These are phyloP conservation scores for Heliconius hermathena DNA, from an alignment of 1,140 invertebrate species.

Conservation along the genomic window DNA sequence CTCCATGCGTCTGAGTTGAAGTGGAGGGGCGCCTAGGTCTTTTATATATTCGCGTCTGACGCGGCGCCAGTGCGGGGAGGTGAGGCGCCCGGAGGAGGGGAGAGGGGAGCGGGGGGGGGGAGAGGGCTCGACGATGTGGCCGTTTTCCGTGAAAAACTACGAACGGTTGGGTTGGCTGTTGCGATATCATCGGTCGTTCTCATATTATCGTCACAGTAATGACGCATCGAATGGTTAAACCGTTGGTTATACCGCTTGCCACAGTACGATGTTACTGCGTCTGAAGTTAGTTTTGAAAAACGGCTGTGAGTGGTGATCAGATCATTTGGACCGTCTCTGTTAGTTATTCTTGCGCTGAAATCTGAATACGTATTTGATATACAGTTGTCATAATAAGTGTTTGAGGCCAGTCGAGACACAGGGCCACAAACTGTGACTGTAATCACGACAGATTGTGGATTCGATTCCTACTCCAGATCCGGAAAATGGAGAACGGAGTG, in stretches of 20 bases:
- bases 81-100: slow-evolving; percentile 39
- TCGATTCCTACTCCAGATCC: too few species aligned
- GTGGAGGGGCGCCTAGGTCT: slow-evolving; percentile 73
- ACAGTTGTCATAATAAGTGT: background rate
- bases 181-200: slow-evolving; percentile 58
- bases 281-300: slow-evolving; percentile 32
- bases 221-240: slow-evolving; percentile 64
- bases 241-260: slow-evolving; percentile 62
- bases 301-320: slow-evolving; percentile 58
- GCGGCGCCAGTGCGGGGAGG: slow-evolving; percentile 55
- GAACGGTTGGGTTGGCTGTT: slow-evolving; percentile 47
- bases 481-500: too few species aligned
- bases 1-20: slow-evolving; percentile 82
- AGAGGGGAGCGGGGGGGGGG: slow-evolving; percentile 40
- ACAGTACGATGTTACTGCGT: background rate
- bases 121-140: slow-evolving; percentile 58
- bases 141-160: slow-evolving; percentile 78
- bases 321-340: background rate
- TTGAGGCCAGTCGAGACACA: too few species aligned
- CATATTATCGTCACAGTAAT: slow-evolving; percentile 60
- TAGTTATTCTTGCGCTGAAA: slow-evolving; percentile 21
- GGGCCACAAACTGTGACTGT: too few species aligned
- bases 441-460: too few species aligned
- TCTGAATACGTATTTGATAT: background rate
- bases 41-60: slow-evolving; percentile 81